Conservation (phyloP, 2,888 invertebrate species). For the Phaedon cochleariae region DNA sequence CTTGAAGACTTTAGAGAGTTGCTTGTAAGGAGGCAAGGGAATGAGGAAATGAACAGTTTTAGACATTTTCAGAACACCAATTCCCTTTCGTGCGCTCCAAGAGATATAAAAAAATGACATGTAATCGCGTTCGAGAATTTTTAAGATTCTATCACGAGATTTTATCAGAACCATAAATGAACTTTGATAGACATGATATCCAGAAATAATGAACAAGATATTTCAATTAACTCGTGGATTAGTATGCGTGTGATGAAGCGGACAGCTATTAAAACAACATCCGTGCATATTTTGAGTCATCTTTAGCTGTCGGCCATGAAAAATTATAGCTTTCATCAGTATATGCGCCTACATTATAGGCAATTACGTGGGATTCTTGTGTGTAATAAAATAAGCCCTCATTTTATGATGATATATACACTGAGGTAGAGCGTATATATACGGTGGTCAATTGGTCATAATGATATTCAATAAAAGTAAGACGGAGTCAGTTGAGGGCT, state of each 20-base stretch:
- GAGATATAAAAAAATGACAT: too few species aligned
- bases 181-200: background rate
- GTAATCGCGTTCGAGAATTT: too few species aligned
- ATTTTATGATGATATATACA: conserved; percentile 9
- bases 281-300: conserved; percentile 25
- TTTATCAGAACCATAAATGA: background rate
- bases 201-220: background rate
- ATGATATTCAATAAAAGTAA: too few species aligned
- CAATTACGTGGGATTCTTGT: conserved; percentile 28
- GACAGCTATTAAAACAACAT: conserved; percentile 18
- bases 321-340: conserved; percentile 30
- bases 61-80: too few species aligned
- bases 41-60: too few species aligned
- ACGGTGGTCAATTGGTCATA: too few species aligned
- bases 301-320: conserved; percentile 26
- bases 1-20: too few species aligned
- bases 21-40: too few species aligned
- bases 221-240: conserved; percentile 26
- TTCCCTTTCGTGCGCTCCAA: too few species aligned
- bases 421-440: background rate
- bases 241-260: conserved; percentile 21
- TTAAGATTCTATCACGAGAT: background rate
- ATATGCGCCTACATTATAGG: conserved; percentile 34
- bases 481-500: too few species aligned
- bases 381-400: conserved; percentile 24